Conservation (phyloP, 2,797 vertebrate genomes). For the Cirrhinus molitorella region DNA sequence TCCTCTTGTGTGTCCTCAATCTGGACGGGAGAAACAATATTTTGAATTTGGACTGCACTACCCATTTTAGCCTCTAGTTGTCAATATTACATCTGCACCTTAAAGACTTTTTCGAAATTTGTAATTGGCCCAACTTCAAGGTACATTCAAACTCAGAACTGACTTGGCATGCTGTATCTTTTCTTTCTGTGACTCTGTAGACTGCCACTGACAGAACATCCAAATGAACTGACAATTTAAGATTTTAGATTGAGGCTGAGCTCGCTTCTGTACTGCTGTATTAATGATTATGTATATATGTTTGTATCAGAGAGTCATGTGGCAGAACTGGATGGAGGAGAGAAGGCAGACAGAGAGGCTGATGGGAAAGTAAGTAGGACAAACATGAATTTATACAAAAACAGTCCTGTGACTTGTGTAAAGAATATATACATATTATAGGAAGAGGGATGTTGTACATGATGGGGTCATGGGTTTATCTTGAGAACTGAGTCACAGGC, state of each 20-base stretch:
- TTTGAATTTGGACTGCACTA: too few relatives aligned
- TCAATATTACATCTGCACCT: not conserved
- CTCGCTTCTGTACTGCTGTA: not conserved
- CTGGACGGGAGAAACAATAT: too few relatives aligned
- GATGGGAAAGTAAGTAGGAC: slow-evolving; percentile 46
- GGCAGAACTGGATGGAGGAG: slow-evolving; percentile 63
- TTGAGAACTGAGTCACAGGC: too few relatives aligned
- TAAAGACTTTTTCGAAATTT: too few relatives aligned
- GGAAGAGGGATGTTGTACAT: not conserved
- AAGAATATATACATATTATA: not conserved
- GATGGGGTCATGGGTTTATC: not conserved
- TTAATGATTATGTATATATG: not conserved
- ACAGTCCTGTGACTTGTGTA: not conserved
- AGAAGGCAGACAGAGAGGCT: slow-evolving; percentile 49
- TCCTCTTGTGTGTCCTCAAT: too few relatives aligned
- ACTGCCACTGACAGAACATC: too few relatives aligned
- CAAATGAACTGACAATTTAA: too few relatives aligned
- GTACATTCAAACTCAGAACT: too few relatives aligned
- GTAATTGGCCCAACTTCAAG: too few relatives aligned
- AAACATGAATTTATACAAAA: not conserved
- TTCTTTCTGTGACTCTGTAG: too few relatives aligned
- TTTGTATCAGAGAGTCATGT: slow-evolving; percentile 26
- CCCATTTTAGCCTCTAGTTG: not conserved
- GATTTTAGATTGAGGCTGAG: too few relatives aligned
- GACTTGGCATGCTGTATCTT: too few relatives aligned